These are phyloP conservation scores for Phaetusa simplex DNA, from an alignment of 2,113 vertebrate genomes.

Conservation along the genomic window DNA sequence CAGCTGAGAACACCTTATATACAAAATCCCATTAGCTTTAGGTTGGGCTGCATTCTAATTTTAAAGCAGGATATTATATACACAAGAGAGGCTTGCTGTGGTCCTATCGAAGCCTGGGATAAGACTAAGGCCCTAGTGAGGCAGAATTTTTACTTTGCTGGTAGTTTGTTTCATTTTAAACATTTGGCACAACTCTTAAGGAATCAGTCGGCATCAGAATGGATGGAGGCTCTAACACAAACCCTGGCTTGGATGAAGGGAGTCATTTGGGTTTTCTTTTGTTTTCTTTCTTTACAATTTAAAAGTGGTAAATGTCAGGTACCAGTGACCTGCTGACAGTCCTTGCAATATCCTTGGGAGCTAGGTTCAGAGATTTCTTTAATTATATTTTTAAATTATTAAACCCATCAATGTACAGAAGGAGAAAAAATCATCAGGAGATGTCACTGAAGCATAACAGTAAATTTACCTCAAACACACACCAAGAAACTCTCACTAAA, in stretches of 20 bases:
- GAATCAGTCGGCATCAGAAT: neutral
- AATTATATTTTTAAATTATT: neutral
- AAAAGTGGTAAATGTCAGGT: neutral
- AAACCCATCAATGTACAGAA: neutral
- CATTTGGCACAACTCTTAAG: neutral
- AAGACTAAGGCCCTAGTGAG: neutral
- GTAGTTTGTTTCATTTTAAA: neutral
- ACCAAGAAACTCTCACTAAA: neutral
- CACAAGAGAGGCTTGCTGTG: neutral
- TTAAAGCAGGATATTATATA: slow-evolving; percentile 15
- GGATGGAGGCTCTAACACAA: neutral
- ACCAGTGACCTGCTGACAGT: neutral
- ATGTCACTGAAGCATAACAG: neutral
- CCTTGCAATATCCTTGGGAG: neutral
- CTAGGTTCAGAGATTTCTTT: neutral
- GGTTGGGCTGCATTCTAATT: neutral
- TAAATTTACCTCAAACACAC: neutral
- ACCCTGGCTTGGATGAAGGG: neutral
- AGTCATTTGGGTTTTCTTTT: neutral
- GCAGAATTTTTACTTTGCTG: neutral
- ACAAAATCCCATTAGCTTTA: slow-evolving; percentile 1
- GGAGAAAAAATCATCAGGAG: neutral
- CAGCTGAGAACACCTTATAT: slow-evolving; percentile 7
- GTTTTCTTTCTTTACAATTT: neutral
- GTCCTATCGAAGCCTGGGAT: slow-evolving; percentile 3